Evolutionary conservation across 2,888 invertebrate species (phyloP).

Genomic region (Bibio marci): DNA sequence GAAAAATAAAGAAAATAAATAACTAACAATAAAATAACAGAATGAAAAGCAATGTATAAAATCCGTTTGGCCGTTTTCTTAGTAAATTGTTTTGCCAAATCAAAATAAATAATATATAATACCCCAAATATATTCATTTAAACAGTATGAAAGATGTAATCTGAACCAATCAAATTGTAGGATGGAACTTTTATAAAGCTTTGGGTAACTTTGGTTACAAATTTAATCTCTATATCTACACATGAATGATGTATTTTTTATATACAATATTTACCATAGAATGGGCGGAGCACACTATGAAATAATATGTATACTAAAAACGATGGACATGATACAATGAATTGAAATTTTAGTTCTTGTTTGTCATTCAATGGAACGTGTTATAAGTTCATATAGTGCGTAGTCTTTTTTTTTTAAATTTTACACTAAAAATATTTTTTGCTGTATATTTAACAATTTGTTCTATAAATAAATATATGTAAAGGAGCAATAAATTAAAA

Average conservation of each 20-base stretch:
- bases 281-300: too few relatives aligned
- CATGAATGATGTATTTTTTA: too few relatives aligned
- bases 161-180: constrained; percentile 7
- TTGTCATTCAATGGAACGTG: neutral
- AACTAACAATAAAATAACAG: neutral
- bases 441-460: too few relatives aligned
- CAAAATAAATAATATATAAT: constrained; percentile 10
- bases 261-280: too few relatives aligned
- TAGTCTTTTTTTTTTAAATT: neutral
- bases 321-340: too few relatives aligned
- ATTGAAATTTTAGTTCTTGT: neutral
- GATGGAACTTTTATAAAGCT: neutral
- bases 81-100: constrained; percentile 11
- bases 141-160: neutral
- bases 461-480: too few relatives aligned
- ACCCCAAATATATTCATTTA: neutral
- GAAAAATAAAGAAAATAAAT: neutral
- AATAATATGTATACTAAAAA: too few relatives aligned
- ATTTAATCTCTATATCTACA: neutral
- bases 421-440: too few relatives aligned
- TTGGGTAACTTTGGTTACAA: constrained; percentile 1
- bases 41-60: constrained; percentile 5
- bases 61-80: constrained; percentile 10
- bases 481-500: too few relatives aligned
- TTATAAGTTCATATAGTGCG: neutral